Evolutionary conservation across 2,888 invertebrate species (phyloP).

Genomic region (Rhamnusium bicolor): DNA sequence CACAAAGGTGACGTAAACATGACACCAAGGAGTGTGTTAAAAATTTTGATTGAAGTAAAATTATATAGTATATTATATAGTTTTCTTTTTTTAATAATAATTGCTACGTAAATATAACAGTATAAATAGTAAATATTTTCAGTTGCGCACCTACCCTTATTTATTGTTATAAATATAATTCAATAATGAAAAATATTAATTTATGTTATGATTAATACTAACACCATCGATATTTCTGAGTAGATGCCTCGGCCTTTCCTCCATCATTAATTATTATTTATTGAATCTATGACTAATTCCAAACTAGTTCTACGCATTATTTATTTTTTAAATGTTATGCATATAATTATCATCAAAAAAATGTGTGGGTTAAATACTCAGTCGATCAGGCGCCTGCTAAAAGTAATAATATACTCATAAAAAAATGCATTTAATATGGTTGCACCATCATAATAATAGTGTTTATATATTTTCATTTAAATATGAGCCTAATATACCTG

Average conservation of each 20-base stretch:
- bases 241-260: slow-evolving; percentile 16
- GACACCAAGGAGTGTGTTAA: no score
- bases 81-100: no score
- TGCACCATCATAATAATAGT: neutral
- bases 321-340: slow-evolving; percentile 39
- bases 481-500: neutral
- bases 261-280: slow-evolving; percentile 32
- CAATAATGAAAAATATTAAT: slow-evolving; percentile 6
- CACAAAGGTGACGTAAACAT: no score
- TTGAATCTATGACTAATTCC: slow-evolving; percentile 36
- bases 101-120: no score
- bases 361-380: slow-evolving; percentile 32
- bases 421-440: slow-evolving; percentile 4
- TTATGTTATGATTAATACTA: neutral
- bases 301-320: slow-evolving; percentile 38
- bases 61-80: no score
- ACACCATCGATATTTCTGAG: neutral
- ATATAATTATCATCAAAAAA: slow-evolving; percentile 31
- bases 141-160: no score
- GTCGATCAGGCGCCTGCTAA: slow-evolving; percentile 34
- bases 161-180: slow-evolving; percentile 54
- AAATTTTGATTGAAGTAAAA: no score
- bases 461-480: neutral
- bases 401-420: slow-evolving; percentile 7
- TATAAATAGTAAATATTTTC: no score